Evolutionary conservation across 1,140 invertebrate species (phyloP).

Genomic region (Andrena cerasifolii): DNA sequence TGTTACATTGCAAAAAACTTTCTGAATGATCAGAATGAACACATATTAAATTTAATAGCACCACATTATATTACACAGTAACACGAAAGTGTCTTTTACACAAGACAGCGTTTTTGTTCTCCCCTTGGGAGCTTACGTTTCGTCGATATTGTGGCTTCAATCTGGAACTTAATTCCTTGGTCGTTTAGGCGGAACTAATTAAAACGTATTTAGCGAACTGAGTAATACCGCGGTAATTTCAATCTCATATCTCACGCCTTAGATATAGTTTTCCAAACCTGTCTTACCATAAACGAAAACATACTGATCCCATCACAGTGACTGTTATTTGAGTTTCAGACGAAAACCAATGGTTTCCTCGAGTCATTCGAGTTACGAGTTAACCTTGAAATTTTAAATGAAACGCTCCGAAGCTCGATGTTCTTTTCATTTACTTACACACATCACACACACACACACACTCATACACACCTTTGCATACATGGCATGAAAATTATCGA

Average conservation of each 20-base stretch:
- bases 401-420: conserved; percentile 43
- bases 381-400: not conserved
- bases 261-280: no score
- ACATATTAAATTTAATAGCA: not conserved
- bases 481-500: no score
- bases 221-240: no score
- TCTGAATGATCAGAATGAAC: not conserved
- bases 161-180: no score
- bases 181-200: no score
- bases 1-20: not conserved
- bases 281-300: no score
- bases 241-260: no score
- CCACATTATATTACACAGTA: not conserved
- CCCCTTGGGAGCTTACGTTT: no score
- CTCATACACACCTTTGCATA: conserved; percentile 18
- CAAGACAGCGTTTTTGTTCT: no score
- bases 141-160: no score
- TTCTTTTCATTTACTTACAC: conserved; percentile 27
- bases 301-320: not conserved
- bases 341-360: not conserved
- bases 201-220: no score
- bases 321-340: not conserved
- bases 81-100: not conserved
- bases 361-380: not conserved
- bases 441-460: not conserved